phyloP scores from a whole-genome alignment of 1,140 invertebrate genomes.

The Drosophila kurseongensis region DNA sequence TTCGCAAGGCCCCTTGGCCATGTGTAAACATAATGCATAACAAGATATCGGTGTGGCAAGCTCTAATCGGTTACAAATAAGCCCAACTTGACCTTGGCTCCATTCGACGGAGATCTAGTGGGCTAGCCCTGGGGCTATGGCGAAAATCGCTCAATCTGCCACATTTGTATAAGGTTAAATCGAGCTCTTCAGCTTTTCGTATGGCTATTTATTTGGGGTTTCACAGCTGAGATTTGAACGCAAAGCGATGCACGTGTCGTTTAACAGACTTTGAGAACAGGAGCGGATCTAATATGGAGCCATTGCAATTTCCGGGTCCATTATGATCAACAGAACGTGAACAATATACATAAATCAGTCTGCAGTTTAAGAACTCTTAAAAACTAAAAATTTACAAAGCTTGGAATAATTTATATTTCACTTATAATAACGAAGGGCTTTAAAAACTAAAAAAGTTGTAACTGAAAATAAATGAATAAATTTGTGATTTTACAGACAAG shows the following conservation, averaged over 20 bases:
- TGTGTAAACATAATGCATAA: conserved; percentile 40
- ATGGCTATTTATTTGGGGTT: not conserved
- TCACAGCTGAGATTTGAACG: conserved; percentile 9
- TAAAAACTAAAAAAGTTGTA: too few relatives aligned
- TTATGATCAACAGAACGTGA: too few relatives aligned
- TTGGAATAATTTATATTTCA: too few relatives aligned
- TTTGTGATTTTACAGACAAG: too few relatives aligned
- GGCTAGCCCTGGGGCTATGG: conserved; percentile 19
- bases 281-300: conserved; percentile 1
- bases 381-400: too few relatives aligned
- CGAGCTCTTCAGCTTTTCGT: conserved; percentile 6
- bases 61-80: conserved; percentile 51
- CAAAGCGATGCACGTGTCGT: conserved; percentile 25
- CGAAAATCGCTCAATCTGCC: conserved; percentile 42
- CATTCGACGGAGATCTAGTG: conserved; percentile 34
- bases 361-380: too few relatives aligned
- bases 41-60: conserved; percentile 45
- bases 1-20: conserved; percentile 56
- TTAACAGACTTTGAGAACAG: conserved; percentile 3
- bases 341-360: too few relatives aligned
- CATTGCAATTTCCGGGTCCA: not conserved
- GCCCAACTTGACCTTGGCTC: conserved; percentile 66
- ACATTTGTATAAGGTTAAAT: conserved; percentile 40
- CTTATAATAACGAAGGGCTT: too few relatives aligned
- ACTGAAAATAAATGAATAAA: too few relatives aligned